Percentiles rank a stretch among this genome's conserved stretches.
phyloP scores from a whole-genome alignment of 2,888 invertebrate species.

The Holacanthella duospinosa region DNA sequence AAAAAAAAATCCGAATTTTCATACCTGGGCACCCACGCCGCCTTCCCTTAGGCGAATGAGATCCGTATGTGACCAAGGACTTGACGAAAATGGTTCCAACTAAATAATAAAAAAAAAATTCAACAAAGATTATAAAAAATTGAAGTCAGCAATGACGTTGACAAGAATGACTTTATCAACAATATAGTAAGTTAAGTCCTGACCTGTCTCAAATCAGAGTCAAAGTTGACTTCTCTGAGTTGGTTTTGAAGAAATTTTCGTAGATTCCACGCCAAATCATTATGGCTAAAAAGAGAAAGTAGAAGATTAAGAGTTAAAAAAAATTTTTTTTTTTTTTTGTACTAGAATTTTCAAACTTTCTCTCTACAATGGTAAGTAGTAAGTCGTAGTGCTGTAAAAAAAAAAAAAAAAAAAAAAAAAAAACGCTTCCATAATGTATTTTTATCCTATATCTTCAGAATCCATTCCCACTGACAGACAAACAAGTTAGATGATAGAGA shows the following conservation, averaged over 20 bases:
- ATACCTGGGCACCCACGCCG: conserved; percentile 42
- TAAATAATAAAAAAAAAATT: conserved; percentile 18
- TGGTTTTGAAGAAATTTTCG: conserved; percentile 37
- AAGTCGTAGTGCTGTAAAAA: no score
- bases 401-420: no score
- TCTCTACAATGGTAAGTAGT: no score
- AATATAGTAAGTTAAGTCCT: background rate
- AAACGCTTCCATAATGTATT: no score
- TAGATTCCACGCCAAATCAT: conserved; percentile 38
- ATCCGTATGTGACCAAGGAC: conserved; percentile 42
- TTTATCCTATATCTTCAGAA: background rate
- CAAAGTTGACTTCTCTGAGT: conserved; percentile 37
- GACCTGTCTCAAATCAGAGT: conserved; percentile 36
- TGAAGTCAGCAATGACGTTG: no score
- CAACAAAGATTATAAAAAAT: background rate
- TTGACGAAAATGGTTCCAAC: conserved; percentile 36
- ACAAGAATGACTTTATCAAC: no score
- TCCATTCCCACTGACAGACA: background rate
- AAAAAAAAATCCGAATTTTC: background rate
- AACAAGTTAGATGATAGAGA: background rate
- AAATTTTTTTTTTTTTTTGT: background rate
- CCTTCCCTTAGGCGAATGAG: conserved; percentile 42
- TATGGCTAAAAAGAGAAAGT: conserved; percentile 37
- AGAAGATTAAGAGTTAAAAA: no score
- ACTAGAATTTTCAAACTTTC: no score